Evolutionary conservation across 2,888 invertebrate genomes (phyloP).

Genomic region (Aricia artaxerxes): DNA sequence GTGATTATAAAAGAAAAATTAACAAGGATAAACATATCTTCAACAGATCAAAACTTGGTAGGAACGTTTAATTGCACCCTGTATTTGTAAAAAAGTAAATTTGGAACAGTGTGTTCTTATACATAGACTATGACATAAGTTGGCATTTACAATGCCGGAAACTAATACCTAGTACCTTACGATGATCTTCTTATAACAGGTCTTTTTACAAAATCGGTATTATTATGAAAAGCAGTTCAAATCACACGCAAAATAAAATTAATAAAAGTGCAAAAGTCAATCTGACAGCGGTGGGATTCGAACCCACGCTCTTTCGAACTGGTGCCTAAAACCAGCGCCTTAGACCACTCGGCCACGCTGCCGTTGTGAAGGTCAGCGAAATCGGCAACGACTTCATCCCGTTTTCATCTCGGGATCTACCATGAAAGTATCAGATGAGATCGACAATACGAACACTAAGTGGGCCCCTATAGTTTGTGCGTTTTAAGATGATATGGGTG

Average conservation of each 20-base stretch:
- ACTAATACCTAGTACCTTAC: not conserved
- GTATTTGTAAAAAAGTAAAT: no score
- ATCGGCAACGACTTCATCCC: not conserved
- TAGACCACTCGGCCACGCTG: slow-evolving; percentile 95
- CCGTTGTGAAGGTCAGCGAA: slow-evolving; percentile 53
- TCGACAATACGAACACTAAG: not conserved
- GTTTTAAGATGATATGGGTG: no score
- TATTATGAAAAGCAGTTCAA: not conserved
- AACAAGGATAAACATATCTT: no score
- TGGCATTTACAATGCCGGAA: not conserved
- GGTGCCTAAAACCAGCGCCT: slow-evolving; percentile 91
- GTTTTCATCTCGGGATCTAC: not conserved
- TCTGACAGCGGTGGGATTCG: slow-evolving; percentile 91
- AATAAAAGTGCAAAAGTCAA: slow-evolving; percentile 24
- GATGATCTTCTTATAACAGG: not conserved
- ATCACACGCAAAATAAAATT: not conserved
- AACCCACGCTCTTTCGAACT: slow-evolving; percentile 83
- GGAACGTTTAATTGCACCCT: no score
- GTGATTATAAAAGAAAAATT: no score
- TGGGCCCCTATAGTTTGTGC: no score
- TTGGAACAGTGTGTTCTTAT: no score
- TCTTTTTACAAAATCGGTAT: not conserved
- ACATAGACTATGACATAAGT: not conserved
- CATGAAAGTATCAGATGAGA: not conserved
- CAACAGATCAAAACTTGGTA: no score